A percentile compares a stretch with the other conserved stretches of the same genome.
These are phyloP conservation scores for Mus musculus DNA, from an alignment of 2,113 vertebrate species.

Conservation along the genomic window DNA sequence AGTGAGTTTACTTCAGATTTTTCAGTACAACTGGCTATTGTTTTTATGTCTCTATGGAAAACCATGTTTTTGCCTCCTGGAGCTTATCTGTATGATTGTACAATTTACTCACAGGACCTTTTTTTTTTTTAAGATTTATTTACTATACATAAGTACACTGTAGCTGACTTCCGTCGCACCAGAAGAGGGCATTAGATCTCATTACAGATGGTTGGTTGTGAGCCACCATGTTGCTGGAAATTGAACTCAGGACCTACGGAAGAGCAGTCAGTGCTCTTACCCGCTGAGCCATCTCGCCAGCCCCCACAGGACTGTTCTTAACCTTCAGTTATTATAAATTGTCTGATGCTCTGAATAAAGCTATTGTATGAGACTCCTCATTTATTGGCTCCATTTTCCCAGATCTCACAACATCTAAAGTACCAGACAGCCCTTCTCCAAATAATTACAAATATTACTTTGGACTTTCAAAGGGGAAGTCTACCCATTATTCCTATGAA, in stretches of 20 bases:
- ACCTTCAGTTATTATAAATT: neutral
- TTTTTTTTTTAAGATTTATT: too few species aligned
- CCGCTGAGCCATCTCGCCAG: too few species aligned
- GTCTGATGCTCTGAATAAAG: neutral
- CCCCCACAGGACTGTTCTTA: neutral
- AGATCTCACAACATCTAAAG: neutral
- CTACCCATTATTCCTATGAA: neutral
- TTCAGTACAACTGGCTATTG: neutral
- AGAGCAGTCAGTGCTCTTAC: too few species aligned
- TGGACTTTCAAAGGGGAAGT: slow-evolving; percentile 7
- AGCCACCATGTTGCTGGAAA: too few species aligned
- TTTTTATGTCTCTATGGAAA: neutral
- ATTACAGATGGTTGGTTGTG: too few species aligned
- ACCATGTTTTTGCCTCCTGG: neutral
- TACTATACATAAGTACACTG: too few species aligned
- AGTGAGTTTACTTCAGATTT: neutral
- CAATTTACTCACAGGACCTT: neutral
- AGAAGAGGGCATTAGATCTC: too few species aligned
- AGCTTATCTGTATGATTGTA: neutral
- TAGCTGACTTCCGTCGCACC: too few species aligned
- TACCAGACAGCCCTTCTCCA: neutral
- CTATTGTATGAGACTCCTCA: neutral
- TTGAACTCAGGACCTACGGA: too few species aligned
- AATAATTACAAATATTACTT: slow-evolving; percentile 8
- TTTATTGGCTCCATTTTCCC: neutral